Base-by-base conservation (phyloP, 2,797 vertebrate species). In the Sebastes aleutianus region DNA sequence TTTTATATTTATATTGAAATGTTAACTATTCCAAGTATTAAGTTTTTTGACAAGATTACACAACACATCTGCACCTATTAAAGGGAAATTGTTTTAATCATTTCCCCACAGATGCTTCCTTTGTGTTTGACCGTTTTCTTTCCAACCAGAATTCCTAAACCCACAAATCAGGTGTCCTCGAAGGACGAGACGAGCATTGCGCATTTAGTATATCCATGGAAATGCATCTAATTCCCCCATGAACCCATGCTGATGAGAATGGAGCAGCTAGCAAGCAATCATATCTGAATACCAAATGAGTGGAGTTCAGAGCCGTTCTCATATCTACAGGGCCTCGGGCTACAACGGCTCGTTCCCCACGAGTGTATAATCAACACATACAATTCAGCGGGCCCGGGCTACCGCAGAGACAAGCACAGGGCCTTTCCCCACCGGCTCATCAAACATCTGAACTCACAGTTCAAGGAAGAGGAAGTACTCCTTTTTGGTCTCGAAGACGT, bases 391-490 rank as follows among this genome's bases (percentile, higher is more conserved):
- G 59, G 76, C 74, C 70, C 6, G 1, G 70, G 76, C 59, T 32
- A 74, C 8, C 2, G 53, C 31, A 70, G 62, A 90, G 78, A 82
- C 66, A 47, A 79, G 76, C 71, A 72, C 29, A 71, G 20, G 50
- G 67, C 7, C 56, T 54, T 75, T 65, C 36, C 58, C 73, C 14
- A 47, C 16, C 4, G 8, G 58, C 75, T 74, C 69, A 39, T 83
- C 78, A 84, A 61, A 87, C 74, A 56, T 82, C 11, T 56, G 71
- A 82, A 97, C 98, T 98, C 95, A 99, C 98, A 99, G 97, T 93
- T 99, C 98, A 95, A 99, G 95, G 93, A 99, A 99, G 89, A 99
- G 97, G 95, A 98, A 99, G 94, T 99, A 99, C 81, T 99, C 98
- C 86, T 99, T 99, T 93, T 97, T 97, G 73, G 98, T 99, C 94